Percentiles rank a stretch among this genome's conserved stretches.
phyloP scores from a whole-genome alignment of 1,140 invertebrate genomes.

The Pseudomyrmex concolor region DNA sequence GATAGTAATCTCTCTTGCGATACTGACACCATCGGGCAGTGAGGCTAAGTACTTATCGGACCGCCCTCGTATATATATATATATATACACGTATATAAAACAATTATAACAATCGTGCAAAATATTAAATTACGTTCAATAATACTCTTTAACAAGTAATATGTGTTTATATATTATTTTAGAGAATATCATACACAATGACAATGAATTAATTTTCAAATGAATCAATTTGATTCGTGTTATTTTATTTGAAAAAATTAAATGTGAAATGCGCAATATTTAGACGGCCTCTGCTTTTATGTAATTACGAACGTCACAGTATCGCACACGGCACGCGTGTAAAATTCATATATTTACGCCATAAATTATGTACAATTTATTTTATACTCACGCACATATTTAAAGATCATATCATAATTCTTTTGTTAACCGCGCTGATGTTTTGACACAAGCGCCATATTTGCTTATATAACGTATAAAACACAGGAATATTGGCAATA shows the following conservation, averaged over 20 bases:
- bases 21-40: too few species aligned
- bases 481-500: neutral
- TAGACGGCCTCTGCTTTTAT: neutral
- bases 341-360: neutral
- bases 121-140: slow-evolving; percentile 14
- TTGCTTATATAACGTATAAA: slow-evolving; percentile 36
- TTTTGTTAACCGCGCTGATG: neutral
- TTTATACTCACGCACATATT: neutral
- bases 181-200: slow-evolving; percentile 10
- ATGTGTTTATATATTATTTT: slow-evolving; percentile 5
- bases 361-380: slow-evolving; percentile 2
- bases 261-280: slow-evolving; percentile 10
- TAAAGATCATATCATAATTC: neutral
- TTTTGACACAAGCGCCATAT: slow-evolving; percentile 1
- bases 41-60: too few species aligned
- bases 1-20: too few species aligned
- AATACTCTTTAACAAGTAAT: neutral
- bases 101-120: too few species aligned
- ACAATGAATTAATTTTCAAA: slow-evolving; percentile 16
- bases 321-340: neutral
- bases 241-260: slow-evolving; percentile 1
- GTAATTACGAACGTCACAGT: too few species aligned
- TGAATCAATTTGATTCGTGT: slow-evolving; percentile 5
- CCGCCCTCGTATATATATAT: too few species aligned
- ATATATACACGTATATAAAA: neutral